These are phyloP conservation scores for Bibio marci DNA, from an alignment of 2,888 invertebrate species.

Conservation along the genomic window DNA sequence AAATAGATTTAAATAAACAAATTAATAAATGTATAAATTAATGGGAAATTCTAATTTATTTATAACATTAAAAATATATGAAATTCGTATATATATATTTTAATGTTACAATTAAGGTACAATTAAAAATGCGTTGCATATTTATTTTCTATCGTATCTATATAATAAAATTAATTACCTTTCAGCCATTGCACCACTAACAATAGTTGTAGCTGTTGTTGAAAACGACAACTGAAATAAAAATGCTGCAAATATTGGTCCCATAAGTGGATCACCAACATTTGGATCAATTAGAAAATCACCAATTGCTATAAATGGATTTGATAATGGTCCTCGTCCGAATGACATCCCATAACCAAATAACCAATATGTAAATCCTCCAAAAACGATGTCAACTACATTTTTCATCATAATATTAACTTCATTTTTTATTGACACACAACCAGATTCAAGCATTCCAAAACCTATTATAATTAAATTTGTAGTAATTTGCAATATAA, in stretches of 20 bases:
- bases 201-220: conserved; percentile 73
- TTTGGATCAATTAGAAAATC: conserved; percentile 66
- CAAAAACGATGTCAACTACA: conserved; percentile 79
- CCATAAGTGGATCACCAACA: conserved; percentile 59
- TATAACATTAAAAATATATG: too few species aligned
- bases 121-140: too few species aligned
- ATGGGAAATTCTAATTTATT: too few species aligned
- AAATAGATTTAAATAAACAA: too few species aligned
- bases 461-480: conserved; percentile 44
- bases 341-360: conserved; percentile 88
- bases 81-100: too few species aligned
- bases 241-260: conserved; percentile 72
- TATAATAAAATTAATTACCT: too few species aligned
- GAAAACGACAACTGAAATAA: conserved; percentile 82
- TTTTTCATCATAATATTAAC: conserved; percentile 98
- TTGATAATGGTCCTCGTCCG: conserved; percentile 53
- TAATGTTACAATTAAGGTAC: too few species aligned
- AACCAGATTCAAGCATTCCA: conserved; percentile 85
- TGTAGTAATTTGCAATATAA: too few species aligned
- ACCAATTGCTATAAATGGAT: conserved; percentile 68
- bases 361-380: conserved; percentile 80
- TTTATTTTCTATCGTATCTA: too few species aligned
- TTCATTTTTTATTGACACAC: conserved; percentile 84
- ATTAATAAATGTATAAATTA: too few species aligned
- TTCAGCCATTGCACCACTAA: conserved; percentile 90